Evolutionary conservation across 2,888 invertebrate species (phyloP).

Genomic region (Gnatocerus cornutus): DNA sequence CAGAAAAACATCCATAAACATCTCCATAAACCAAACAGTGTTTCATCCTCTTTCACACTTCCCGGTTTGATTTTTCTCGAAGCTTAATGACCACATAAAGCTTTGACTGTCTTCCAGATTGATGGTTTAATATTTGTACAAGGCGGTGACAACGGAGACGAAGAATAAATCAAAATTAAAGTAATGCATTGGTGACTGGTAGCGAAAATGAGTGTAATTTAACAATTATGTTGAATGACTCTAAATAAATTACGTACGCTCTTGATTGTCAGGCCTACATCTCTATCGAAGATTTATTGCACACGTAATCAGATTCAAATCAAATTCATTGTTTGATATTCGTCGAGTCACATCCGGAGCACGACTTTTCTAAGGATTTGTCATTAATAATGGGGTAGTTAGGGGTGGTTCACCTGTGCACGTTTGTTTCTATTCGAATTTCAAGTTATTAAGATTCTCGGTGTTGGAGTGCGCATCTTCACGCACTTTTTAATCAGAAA

Average conservation of each 20-base stretch:
- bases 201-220: slow-evolving; percentile 25
- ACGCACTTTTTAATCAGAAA: background rate
- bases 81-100: slow-evolving; percentile 1
- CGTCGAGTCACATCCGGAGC: slow-evolving; percentile 24
- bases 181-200: slow-evolving; percentile 42
- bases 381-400: slow-evolving; percentile 32
- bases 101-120: background rate
- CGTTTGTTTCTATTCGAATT: background rate
- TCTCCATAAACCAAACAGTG: slow-evolving; percentile 14
- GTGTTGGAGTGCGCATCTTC: background rate
- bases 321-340: slow-evolving; percentile 16
- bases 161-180: slow-evolving; percentile 37
- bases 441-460: background rate
- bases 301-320: slow-evolving; percentile 26
- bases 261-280: background rate
- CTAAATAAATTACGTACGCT: slow-evolving; percentile 13
- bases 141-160: slow-evolving; percentile 15
- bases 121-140: slow-evolving; percentile 19
- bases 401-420: background rate
- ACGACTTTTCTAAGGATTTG: slow-evolving; percentile 21
- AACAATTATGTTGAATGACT: slow-evolving; percentile 15
- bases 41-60: background rate
- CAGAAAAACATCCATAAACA: slow-evolving; percentile 10
- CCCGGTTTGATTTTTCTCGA: background rate
- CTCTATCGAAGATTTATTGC: slow-evolving; percentile 31